These are phyloP conservation scores for Rhabditoides inermis DNA, from an alignment of 2,888 invertebrate species.

Conservation along the genomic window DNA sequence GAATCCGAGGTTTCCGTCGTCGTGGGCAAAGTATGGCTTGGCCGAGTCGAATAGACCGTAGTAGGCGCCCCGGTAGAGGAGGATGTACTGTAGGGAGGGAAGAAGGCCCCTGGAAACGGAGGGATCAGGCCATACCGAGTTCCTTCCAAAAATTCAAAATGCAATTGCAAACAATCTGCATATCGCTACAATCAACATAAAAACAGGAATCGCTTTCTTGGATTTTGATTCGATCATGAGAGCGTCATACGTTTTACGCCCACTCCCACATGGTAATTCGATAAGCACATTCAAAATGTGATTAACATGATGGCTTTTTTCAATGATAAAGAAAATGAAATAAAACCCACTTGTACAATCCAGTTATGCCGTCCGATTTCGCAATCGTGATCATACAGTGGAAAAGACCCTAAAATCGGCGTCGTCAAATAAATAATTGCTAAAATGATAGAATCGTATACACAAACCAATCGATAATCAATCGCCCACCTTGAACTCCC, in stretches of 20 bases:
- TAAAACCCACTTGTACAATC: slow-evolving; percentile 67
- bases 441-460: not conserved
- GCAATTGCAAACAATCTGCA: too few species aligned
- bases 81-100: slow-evolving; percentile 78
- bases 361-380: slow-evolving; percentile 70
- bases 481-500: not conserved
- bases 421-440: slow-evolving; percentile 18
- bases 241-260: too few species aligned
- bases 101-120: slow-evolving; percentile 69
- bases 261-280: too few species aligned
- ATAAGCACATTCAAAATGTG: too few species aligned
- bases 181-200: too few species aligned
- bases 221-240: too few species aligned
- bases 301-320: too few species aligned
- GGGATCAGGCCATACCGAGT: too few species aligned
- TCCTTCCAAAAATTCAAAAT: too few species aligned
- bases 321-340: too few species aligned
- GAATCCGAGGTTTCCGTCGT: slow-evolving; percentile 82
- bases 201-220: too few species aligned
- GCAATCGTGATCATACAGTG: slow-evolving; percentile 75
- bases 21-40: slow-evolving; percentile 75
- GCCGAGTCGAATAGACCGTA: slow-evolving; percentile 58
- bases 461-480: not conserved
- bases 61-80: slow-evolving; percentile 76
- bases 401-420: slow-evolving; percentile 82